Evolutionary conservation across 37 sponge, comb jelly and placozoan genomes (phyloP).

Genomic region (Cliona cf. orientalis): DNA sequence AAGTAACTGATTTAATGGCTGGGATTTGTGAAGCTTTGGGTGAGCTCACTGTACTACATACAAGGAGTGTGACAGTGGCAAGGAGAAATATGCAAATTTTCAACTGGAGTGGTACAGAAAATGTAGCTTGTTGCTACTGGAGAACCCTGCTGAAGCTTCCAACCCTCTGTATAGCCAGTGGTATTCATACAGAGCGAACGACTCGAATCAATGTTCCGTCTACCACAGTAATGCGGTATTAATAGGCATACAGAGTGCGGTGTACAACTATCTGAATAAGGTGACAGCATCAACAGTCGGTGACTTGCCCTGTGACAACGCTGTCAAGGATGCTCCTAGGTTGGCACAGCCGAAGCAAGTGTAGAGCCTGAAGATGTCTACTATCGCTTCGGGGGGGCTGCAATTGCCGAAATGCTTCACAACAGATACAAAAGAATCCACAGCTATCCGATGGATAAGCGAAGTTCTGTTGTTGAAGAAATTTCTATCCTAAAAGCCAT

Average conservation of each 20-base stretch:
- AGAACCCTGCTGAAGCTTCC: background rate
- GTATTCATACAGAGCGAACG: too few species aligned
- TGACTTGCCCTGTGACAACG: background rate
- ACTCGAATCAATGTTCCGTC: too few species aligned
- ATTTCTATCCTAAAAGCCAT: conserved; percentile 4
- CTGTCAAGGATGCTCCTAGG: background rate
- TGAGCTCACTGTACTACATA: background rate
- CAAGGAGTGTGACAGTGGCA: background rate
- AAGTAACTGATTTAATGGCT: background rate
- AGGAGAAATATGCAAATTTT: background rate
- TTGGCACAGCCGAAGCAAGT: background rate
- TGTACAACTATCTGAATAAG: background rate
- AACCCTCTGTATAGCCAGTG: too few species aligned
- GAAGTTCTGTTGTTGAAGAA: background rate
- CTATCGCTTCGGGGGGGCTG: background rate
- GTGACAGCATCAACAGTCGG: background rate
- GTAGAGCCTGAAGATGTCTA: background rate
- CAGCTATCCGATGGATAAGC: background rate
- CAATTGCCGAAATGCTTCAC: conserved; percentile 4
- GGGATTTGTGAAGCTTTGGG: background rate
- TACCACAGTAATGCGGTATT: background rate
- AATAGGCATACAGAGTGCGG: background rate
- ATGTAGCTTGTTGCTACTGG: background rate
- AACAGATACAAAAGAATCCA: background rate
- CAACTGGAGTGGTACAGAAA: background rate